Evolutionary conservation across 2,888 invertebrate species (phyloP).

Genomic region (Lochmaea capreae): DNA sequence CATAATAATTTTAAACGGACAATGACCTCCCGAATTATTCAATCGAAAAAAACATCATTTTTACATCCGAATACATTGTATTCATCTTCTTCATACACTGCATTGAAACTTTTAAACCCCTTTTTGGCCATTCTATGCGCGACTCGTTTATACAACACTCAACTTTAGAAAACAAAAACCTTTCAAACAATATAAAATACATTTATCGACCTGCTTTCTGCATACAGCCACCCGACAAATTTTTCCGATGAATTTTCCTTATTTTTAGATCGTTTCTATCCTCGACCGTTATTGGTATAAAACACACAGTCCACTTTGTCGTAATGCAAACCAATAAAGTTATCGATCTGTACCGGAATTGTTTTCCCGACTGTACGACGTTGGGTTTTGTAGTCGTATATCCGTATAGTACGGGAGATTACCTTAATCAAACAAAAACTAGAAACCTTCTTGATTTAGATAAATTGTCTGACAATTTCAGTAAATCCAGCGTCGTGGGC

Average conservation of each 20-base stretch:
- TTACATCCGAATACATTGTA: neutral
- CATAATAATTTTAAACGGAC: no score
- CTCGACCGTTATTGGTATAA: constrained; percentile 25
- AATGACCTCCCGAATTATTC: no score
- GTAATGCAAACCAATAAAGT: constrained; percentile 21
- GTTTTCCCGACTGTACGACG: constrained; percentile 8
- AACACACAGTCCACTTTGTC: constrained; percentile 19
- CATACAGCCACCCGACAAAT: constrained; percentile 2
- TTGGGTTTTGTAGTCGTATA: neutral
- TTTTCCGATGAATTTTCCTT: constrained; percentile 29
- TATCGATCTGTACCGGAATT: constrained; percentile 15
- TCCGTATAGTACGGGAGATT: neutral
- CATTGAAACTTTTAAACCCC: neutral
- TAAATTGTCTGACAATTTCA: no score
- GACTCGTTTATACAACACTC: no score
- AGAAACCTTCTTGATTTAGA: no score
- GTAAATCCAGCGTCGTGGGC: no score
- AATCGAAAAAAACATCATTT: no score
- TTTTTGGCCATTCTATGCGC: neutral
- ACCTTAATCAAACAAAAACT: no score
- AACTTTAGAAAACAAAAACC: neutral
- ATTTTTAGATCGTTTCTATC: constrained; percentile 29
- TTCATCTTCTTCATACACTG: neutral
- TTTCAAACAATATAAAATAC: neutral
- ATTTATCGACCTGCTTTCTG: constrained; percentile 17